Evolutionary conservation across 1,140 invertebrate genomes (phyloP).

Genomic region (Drosophila leontia): DNA sequence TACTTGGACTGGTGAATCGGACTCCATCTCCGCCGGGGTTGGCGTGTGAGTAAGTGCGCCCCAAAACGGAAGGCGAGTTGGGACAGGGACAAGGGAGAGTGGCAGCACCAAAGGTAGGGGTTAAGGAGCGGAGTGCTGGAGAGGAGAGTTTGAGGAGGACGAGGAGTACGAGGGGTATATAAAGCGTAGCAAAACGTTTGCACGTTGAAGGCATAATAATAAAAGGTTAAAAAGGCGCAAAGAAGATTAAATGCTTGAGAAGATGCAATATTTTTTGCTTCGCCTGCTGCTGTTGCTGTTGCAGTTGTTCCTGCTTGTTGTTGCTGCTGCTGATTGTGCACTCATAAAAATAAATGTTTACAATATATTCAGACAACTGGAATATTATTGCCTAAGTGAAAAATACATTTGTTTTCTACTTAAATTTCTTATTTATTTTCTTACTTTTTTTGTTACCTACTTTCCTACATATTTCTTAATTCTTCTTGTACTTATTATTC

Average conservation of each 20-base stretch:
- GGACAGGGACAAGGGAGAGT: constrained; percentile 14
- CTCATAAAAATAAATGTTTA: neutral
- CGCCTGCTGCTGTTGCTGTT: constrained; percentile 50
- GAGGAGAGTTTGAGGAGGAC: neutral
- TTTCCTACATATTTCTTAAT: neutral
- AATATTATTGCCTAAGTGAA: neutral
- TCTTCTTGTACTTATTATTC: neutral
- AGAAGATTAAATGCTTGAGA: constrained; percentile 84
- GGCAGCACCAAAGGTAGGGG: constrained; percentile 15
- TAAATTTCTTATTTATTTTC: neutral
- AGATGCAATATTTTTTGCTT: constrained; percentile 82
- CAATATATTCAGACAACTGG: neutral
- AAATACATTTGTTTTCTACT: neutral
- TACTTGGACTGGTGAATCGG: constrained; percentile 8
- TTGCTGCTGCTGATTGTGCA: constrained; percentile 31
- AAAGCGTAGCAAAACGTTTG: constrained; percentile 84
- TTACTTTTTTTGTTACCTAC: neutral
- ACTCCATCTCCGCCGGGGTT: constrained; percentile 35
- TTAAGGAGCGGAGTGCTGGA: neutral
- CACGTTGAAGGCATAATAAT: constrained; percentile 84
- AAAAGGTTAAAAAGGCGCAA: constrained; percentile 84
- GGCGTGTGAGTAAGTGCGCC: constrained; percentile 80
- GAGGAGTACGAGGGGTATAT: constrained; percentile 30
- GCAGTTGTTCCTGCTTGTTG: constrained; percentile 29
- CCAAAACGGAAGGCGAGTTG: constrained; percentile 69